Evolutionary conservation across 2,888 invertebrate species (phyloP).

Genomic region (Drosophila buzzatii): DNA sequence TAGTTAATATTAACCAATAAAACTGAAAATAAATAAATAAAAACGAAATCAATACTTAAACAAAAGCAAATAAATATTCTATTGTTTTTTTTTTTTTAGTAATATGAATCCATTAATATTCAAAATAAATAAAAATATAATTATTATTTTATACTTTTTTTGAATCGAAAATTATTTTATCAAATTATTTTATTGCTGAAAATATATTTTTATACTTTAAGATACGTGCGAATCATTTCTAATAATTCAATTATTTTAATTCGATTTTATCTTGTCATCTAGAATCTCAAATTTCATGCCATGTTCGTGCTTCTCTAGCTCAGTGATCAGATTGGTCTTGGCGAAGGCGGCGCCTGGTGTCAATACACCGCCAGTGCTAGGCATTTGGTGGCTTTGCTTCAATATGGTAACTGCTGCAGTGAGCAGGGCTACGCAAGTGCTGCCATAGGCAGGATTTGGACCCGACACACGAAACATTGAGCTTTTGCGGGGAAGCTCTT

Average conservation of each 20-base stretch:
- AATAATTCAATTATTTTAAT: not conserved
- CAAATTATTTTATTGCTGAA: not conserved
- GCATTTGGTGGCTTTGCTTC: slow-evolving; percentile 91
- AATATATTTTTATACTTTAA: not conserved
- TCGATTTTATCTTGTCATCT: not conserved
- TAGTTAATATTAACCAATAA: too few relatives aligned
- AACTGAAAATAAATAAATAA: too few relatives aligned
- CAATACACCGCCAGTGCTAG: slow-evolving; percentile 93
- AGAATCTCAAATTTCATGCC: slow-evolving; percentile 89
- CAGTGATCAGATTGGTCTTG: slow-evolving; percentile 91
- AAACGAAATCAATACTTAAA: too few relatives aligned
- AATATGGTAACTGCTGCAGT: slow-evolving; percentile 91
- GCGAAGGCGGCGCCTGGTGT: slow-evolving; percentile 94
- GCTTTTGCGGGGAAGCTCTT: slow-evolving; percentile 88
- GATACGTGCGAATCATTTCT: not conserved
- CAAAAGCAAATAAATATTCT: too few relatives aligned
- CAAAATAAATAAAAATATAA: too few relatives aligned
- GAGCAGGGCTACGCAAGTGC: slow-evolving; percentile 91
- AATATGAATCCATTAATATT: too few relatives aligned
- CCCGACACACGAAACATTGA: slow-evolving; percentile 88
- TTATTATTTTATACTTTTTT: too few relatives aligned
- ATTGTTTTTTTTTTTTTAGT: too few relatives aligned
- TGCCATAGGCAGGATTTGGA: slow-evolving; percentile 90
- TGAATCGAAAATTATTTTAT: too few relatives aligned
- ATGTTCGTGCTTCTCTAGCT: slow-evolving; percentile 88